Evolutionary conservation across 2,797 vertebrate genomes (phyloP), one percentile per base, ranked within the genome.

Genomic region (Crossoptilon crossoptilon): DNA sequence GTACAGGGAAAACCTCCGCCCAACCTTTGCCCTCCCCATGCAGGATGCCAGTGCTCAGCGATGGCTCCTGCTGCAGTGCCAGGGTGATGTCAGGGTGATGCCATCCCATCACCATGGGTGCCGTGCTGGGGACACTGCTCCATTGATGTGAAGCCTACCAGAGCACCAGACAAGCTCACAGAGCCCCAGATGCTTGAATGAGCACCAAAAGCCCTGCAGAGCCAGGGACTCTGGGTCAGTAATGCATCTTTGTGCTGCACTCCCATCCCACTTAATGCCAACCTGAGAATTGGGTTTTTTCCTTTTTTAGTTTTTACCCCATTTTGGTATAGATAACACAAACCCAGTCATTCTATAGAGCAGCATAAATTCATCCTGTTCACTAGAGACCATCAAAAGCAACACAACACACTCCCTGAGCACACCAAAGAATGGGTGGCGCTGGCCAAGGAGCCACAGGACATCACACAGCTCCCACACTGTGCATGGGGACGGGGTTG

Each of bases 11-110:
- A 95, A 82, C 78, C 37, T 89, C 85, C 2, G 0, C 24, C 16
- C 80, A 84, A 67, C 83, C 84, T 96, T 89, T 87, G 87, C 74
- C 79, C 91, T 70, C 71, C 84, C 68, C 43, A 60, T 10, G 9
- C 21, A 56, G 71, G 71, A 48, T 22, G 55, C 46, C 64, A 44
- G 1, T 44, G 26, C 8, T 1, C 27, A 22, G 55, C 9, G 0
- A 22, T 1, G 2, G 2, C 46, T 41, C 58, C 77, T 35, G 39
- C 56, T 55, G 39, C 55, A n/a, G 18, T n/a, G 18, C 7, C 55
- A 31, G 29, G 70, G 43, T 67, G 43, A 18, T 39, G 64, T 64
- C 37, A 13, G n/a, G 48, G 17, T 3, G 6, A 44, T 58, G 16
- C 43, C 37, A 48, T 43, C 53, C 48, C 35, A 8, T 4, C 8